These are phyloP conservation scores for Cerastis rubricosa DNA, from an alignment of 2,888 invertebrate species.

Conservation along the genomic window DNA sequence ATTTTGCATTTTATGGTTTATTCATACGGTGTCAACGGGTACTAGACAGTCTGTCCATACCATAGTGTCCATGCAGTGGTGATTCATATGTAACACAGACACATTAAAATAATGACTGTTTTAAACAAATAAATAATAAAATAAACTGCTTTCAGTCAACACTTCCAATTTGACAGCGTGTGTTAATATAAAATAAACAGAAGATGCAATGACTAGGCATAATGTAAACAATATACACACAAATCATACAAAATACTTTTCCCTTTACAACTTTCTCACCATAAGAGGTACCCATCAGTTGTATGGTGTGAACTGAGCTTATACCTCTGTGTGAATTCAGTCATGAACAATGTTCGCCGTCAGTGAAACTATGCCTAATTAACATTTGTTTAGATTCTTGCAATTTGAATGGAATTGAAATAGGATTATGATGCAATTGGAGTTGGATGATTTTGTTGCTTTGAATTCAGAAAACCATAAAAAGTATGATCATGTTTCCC, in stretches of 20 bases:
- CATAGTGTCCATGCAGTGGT: neutral
- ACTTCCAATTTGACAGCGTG: neutral
- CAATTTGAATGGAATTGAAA: conserved; percentile 37
- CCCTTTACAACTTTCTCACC: conserved; percentile 63
- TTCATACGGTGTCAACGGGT: neutral
- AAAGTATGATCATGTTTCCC: too few species aligned
- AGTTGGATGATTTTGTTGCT: conserved; percentile 1
- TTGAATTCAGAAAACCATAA: neutral
- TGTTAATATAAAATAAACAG: conserved; percentile 1
- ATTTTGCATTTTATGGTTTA: neutral
- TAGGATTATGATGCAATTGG: conserved; percentile 38
- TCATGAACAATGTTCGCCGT: conserved; percentile 66
- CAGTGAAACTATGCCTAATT: conserved; percentile 65
- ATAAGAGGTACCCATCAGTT: conserved; percentile 37
- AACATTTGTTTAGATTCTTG: conserved; percentile 52
- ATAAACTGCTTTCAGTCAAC: neutral
- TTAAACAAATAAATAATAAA: neutral
- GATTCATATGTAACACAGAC: neutral
- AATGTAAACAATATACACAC: conserved; percentile 1
- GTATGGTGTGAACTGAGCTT: conserved; percentile 61
- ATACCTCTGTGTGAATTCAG: conserved; percentile 69
- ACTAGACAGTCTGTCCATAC: neutral
- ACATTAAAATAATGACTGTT: neutral
- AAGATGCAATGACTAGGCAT: neutral
- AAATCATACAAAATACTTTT: conserved; percentile 43